Percentiles rank a stretch among this genome's conserved stretches.
phyloP scores from a whole-genome alignment of 1,140 invertebrate species.

The Drosophila equinoxialis region DNA sequence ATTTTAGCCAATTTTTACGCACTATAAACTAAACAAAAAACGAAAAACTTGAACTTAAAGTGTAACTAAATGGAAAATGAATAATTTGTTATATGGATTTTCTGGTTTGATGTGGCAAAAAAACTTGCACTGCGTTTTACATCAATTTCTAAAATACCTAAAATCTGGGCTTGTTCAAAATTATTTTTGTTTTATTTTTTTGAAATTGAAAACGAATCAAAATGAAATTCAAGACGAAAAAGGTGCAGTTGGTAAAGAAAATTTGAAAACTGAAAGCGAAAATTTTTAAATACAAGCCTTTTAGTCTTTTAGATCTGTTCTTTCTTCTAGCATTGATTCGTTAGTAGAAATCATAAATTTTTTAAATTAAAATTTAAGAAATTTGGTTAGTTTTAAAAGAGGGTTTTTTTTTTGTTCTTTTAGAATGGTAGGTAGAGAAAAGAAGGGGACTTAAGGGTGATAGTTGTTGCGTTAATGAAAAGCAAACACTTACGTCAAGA shows the following conservation, averaged over 20 bases:
- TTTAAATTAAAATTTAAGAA: slow-evolving; percentile 25
- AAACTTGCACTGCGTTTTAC: slow-evolving; percentile 81
- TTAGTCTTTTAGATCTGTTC: slow-evolving; percentile 33
- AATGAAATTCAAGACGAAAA: slow-evolving; percentile 46
- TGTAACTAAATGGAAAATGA: slow-evolving; percentile 17
- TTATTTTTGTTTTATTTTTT: background rate
- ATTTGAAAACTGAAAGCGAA: slow-evolving; percentile 48
- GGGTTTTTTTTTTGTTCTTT: slow-evolving; percentile 19
- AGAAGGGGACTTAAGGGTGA: slow-evolving; percentile 29
- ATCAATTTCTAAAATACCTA: slow-evolving; percentile 53
- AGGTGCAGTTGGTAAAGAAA: slow-evolving; percentile 72
- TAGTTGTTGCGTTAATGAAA: slow-evolving; percentile 29
- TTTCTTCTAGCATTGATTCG: slow-evolving; percentile 38
- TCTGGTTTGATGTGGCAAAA: slow-evolving; percentile 65
- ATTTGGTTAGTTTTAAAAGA: slow-evolving; percentile 56
- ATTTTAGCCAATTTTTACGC: slow-evolving; percentile 66
- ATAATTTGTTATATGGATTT: background rate
- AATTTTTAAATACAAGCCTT: slow-evolving; percentile 40
- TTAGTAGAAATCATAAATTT: slow-evolving; percentile 63
- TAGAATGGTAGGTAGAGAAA: slow-evolving; percentile 46
- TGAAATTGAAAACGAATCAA: slow-evolving; percentile 6
- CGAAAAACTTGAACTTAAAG: slow-evolving; percentile 70
- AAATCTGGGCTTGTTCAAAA: slow-evolving; percentile 45
- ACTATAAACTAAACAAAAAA: slow-evolving; percentile 81
- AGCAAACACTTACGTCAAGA: slow-evolving; percentile 93